These are phyloP conservation scores for Chrysina gloriosa DNA, from an alignment of 2,888 invertebrate species.

Conservation along the genomic window DNA sequence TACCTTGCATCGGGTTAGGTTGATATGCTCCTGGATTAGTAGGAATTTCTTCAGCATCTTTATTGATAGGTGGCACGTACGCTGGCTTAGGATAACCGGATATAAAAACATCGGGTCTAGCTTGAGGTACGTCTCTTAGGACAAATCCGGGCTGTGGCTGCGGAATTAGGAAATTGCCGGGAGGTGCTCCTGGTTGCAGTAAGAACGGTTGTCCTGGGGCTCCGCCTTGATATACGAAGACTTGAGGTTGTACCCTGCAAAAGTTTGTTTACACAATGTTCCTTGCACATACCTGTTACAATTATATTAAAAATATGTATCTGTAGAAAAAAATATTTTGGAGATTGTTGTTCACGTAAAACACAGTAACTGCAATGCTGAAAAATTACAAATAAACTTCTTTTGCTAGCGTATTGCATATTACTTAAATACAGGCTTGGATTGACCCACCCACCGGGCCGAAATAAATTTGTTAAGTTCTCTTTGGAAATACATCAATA, in stretches of 20 bases:
- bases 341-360: too few species aligned
- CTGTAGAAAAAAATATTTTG: too few species aligned
- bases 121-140: slow-evolving; percentile 44
- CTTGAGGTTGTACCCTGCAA: slow-evolving; percentile 59
- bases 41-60: slow-evolving; percentile 63
- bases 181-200: slow-evolving; percentile 55
- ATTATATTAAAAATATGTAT: too few species aligned
- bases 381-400: too few species aligned
- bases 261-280: slow-evolving; percentile 11
- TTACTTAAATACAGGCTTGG: too few species aligned
- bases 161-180: slow-evolving; percentile 58
- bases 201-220: slow-evolving; percentile 59
- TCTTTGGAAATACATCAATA: too few species aligned
- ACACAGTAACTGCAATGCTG: too few species aligned
- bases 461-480: too few species aligned
- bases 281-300: neutral
- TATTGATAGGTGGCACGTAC: slow-evolving; percentile 61
- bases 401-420: too few species aligned
- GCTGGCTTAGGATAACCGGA: slow-evolving; percentile 59
- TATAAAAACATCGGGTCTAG: slow-evolving; percentile 53
- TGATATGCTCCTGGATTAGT: slow-evolving; percentile 58
- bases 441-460: too few species aligned
- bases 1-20: slow-evolving; percentile 47
- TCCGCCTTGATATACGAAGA: slow-evolving; percentile 56
- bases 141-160: slow-evolving; percentile 53